Percentiles rank a stretch among this genome's conserved stretches.
phyloP scores from a whole-genome alignment of 2,888 invertebrate genomes.

The Pyrochroa serraticornis region DNA sequence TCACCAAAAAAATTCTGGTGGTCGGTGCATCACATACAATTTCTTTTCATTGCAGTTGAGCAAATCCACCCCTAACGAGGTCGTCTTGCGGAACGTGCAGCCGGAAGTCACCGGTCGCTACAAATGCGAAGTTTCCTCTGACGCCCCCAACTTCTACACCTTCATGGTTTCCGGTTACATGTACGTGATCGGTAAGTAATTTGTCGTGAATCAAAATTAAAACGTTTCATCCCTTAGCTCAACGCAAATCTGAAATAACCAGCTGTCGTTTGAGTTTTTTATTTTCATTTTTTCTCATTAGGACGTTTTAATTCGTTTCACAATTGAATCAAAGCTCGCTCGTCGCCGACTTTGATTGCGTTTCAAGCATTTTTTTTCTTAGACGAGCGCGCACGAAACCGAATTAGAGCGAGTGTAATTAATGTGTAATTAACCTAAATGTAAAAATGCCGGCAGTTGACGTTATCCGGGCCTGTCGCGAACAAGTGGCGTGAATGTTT shows the following conservation, averaged over 20 bases:
- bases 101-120: slow-evolving; percentile 74
- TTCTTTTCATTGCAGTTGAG: slow-evolving; percentile 61
- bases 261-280: no score
- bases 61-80: slow-evolving; percentile 67
- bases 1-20: no score
- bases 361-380: slow-evolving; percentile 1
- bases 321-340: slow-evolving; percentile 16
- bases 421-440: slow-evolving; percentile 4
- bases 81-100: slow-evolving; percentile 73
- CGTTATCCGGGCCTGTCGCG: neutral
- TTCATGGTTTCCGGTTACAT: slow-evolving; percentile 69
- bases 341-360: slow-evolving; percentile 23
- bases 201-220: neutral
- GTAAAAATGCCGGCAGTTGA: neutral
- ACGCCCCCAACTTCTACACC: slow-evolving; percentile 75
- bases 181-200: slow-evolving; percentile 75
- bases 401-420: neutral
- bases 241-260: no score
- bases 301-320: no score
- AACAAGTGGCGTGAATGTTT: neutral
- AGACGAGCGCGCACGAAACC: slow-evolving; percentile 9
- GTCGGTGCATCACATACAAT: no score
- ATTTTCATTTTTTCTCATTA: no score
- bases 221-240: neutral
- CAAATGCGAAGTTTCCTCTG: slow-evolving; percentile 77